phyloP scores from a whole-genome alignment of 2,797 vertebrate genomes.

The Schizothorax lantsangensis region DNA sequence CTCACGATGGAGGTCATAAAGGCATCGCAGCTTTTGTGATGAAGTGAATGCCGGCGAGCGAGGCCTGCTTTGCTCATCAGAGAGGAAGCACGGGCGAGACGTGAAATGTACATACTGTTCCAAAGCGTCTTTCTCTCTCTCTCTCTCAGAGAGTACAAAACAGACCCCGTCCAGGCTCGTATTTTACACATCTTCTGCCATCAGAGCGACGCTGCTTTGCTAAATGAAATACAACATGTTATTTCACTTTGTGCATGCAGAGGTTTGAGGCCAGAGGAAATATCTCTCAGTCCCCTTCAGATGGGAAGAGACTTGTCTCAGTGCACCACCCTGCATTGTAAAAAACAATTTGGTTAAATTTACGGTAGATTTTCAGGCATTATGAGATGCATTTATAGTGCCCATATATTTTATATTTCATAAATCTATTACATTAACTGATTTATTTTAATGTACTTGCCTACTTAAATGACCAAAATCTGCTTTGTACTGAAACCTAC shows the following conservation, averaged over 20 bases:
- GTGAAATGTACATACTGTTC: conserved; percentile 57
- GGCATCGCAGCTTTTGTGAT: conserved; percentile 54
- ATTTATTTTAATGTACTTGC: not conserved
- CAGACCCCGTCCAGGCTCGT: not conserved
- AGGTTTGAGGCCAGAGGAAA: conserved; percentile 3
- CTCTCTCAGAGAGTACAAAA: conserved; percentile 32
- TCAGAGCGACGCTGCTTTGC: not conserved
- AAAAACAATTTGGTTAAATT: not conserved
- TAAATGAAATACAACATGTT: conserved; percentile 28
- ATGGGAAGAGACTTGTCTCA: not conserved
- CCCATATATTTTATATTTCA: not conserved
- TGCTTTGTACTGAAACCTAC: not conserved
- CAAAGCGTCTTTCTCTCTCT: conserved; percentile 56
- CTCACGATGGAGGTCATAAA: conserved; percentile 56
- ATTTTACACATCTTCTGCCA: conserved; percentile 40
- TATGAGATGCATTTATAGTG: not conserved
- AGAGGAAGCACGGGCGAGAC: conserved; percentile 40
- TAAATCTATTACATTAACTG: not conserved
- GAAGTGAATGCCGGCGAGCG: conserved; percentile 50
- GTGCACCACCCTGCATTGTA: not conserved
- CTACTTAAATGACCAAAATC: not conserved
- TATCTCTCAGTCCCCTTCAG: not conserved
- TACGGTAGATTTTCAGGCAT: not conserved
- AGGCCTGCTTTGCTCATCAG: conserved; percentile 60
- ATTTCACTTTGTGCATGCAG: not conserved